Evolutionary conservation across 1,140 invertebrate genomes (phyloP).

Genomic region (Drosophila aff.): DNA sequence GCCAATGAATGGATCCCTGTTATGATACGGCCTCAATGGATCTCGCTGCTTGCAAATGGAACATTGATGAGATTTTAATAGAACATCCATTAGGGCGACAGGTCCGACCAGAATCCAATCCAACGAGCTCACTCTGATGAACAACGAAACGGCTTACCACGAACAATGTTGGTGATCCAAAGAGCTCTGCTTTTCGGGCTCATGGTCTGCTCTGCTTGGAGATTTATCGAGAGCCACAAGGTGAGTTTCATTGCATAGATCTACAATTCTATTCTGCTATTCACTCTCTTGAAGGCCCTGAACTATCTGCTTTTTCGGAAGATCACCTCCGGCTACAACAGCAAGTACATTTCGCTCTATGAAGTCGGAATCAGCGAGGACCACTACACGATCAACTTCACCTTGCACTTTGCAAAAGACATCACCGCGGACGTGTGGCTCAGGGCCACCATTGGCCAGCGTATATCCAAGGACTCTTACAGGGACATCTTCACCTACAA

Average conservation of each 20-base stretch:
- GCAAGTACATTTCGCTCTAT: constrained; percentile 51
- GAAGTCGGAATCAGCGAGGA: constrained; percentile 38
- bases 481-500: constrained; percentile 51
- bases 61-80: constrained; percentile 38
- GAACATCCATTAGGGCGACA: neutral
- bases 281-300: constrained; percentile 14
- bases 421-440: constrained; percentile 50
- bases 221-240: constrained; percentile 18
- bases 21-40: neutral
- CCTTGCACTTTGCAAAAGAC: constrained; percentile 31
- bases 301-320: constrained; percentile 42
- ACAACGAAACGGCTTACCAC: neutral
- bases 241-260: neutral
- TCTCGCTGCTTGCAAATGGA: constrained; percentile 14
- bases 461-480: constrained; percentile 32
- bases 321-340: constrained; percentile 18
- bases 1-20: no score
- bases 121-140: neutral
- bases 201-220: neutral
- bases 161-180: constrained; percentile 4
- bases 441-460: constrained; percentile 24
- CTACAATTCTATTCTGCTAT: no score
- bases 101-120: no score
- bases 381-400: constrained; percentile 38
- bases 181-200: constrained; percentile 3